Evolutionary conservation across 2,113 vertebrate species (phyloP).

Genomic region (Heterotilapia buettikoferi): DNA sequence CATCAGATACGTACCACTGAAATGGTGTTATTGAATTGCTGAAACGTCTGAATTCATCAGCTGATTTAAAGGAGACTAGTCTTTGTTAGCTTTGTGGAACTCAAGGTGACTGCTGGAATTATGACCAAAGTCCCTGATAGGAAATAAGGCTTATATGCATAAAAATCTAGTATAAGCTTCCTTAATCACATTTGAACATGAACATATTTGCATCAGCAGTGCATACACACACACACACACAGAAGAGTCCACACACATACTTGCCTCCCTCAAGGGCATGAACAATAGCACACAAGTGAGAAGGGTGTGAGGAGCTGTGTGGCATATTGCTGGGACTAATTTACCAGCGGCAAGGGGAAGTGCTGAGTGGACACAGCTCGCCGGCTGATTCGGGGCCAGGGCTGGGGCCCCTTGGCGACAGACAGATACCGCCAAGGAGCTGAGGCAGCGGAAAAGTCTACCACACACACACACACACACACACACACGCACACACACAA

Average conservation of each 20-base stretch:
- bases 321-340: slow-evolving; percentile 68
- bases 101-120: background rate
- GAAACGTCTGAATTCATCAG: background rate
- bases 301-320: slow-evolving; percentile 16
- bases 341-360: slow-evolving; percentile 59
- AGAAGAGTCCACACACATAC: background rate
- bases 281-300: slow-evolving; percentile 52
- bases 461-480: slow-evolving; percentile 13
- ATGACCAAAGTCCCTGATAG: background rate
- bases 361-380: slow-evolving; percentile 69
- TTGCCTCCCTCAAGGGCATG: slow-evolving; percentile 66
- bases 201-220: background rate
- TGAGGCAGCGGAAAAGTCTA: slow-evolving; percentile 63
- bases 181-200: background rate
- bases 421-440: slow-evolving; percentile 61
- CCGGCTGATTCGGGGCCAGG: slow-evolving; percentile 55
- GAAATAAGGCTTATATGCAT: slow-evolving; percentile 4
- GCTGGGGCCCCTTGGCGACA: slow-evolving; percentile 62
- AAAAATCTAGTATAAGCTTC: background rate
- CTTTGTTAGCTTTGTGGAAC: background rate
- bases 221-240: background rate
- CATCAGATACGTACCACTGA: background rate
- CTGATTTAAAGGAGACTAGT: background rate
- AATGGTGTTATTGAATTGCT: background rate
- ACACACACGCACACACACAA: slow-evolving; percentile 13